Evolutionary conservation across 2,113 vertebrate species (phyloP), one percentile per base, ranked within the genome.

Genomic region (Phylloscopus trochilus): DNA sequence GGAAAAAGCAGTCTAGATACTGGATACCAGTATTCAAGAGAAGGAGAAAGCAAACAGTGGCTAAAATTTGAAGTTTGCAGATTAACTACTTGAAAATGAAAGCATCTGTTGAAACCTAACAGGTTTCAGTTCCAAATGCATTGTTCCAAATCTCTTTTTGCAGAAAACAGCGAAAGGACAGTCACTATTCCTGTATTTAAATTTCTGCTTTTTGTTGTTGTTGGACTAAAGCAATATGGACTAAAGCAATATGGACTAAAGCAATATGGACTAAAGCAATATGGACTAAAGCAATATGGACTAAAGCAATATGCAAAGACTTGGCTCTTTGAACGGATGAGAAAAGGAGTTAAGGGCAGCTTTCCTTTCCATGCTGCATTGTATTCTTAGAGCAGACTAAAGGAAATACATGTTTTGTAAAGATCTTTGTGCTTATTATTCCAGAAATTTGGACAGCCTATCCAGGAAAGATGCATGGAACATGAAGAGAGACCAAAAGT

Each of bases 401-500:
- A 74, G 21, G 59, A 53, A 76, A 59, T 20, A 13, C 0, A 0
- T 37, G 8, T 56, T 91, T n/a, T 53, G 7, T 49, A 21, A 75
- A 64, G 11, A 35, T 62, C 24, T 89, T 82, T 76, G 15, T 89
- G 62, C 43, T 73, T 94, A 2, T 93, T 96, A 24, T 77, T 95
- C 35, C 94, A 99, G 99, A 98, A 98, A 97, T 98, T 98, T 95
- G 99, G 99, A 79, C 98, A 98, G 67, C 99, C 99, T 84, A 98
- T 99, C 97, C 98, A 99, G 91, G 98, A 99, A 41, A 98, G 98
- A 37, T 98, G 98, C 92, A 97, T 98, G 94, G 99, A 99, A 96
- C 98, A 99, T 11, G 99, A 99, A 91, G 99, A 99, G 95, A 98
- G 99, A 94, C 99, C 99, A 24, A 98, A 98, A 97, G 99, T 98